Base-by-base conservation (phyloP, 2,888 invertebrate genomes). In the Pasiphila rectangulata region DNA sequence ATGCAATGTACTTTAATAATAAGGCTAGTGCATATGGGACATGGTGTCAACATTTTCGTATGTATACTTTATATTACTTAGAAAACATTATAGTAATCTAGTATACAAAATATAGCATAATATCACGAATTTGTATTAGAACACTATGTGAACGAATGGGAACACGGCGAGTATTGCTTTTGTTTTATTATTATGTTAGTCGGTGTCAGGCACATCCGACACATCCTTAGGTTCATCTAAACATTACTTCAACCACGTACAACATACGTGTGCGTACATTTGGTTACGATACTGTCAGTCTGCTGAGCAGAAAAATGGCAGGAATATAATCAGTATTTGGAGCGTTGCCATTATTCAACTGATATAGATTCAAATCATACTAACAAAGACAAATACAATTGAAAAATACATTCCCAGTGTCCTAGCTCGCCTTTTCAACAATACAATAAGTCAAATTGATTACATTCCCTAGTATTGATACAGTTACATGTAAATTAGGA, bases 381-480 rank as follows among this genome's bases (percentile, higher is more conserved):
- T 19, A 10, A 17, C 6, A 10, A 17, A 25, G 7, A 40, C 6
- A 29, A 40, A 29, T 17, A 46, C 25, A 16, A 16, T 3, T 29
- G 37, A 16, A n/a, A 10, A 15, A 13, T 29, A 7, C 23, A 23
- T 25, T 15, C 35, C 42, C 37, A 30, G 32, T 41, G 41, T 25
- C 5, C 17, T 24, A 16, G 41, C 29, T 46, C 27, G 17, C 34
- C 37, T 38, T 29, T 24, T 21, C 25, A 24, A 57, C 48, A 13
- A 45, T 38, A 7, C 20, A 43, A 48, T 39, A 39, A 39, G 27
- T 38, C 37, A 42, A 23, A 27, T 34, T 19, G 44, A 21, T 46
- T 46, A 55, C 51, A 51, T 43, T 45, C 42, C 29, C 48, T 51
- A 60, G 51, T 52, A 47, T 42, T 54, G n/a, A 42, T 13, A 42